These are phyloP conservation scores for Zonotrichia leucophrys DNA, from an alignment of 2,113 vertebrate genomes.

Conservation along the genomic window DNA sequence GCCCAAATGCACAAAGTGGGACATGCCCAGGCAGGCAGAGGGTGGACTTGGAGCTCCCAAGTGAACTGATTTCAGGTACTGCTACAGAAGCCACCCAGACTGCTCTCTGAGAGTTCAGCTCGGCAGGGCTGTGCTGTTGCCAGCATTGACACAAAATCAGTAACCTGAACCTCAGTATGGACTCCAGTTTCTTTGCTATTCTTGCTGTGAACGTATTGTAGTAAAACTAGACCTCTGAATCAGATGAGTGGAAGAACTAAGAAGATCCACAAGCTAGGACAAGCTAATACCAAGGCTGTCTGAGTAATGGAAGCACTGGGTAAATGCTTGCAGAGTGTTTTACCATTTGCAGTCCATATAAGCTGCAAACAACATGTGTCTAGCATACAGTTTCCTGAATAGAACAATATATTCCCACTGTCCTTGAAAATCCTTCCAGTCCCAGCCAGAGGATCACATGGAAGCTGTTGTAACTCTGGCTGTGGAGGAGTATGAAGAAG, in stretches of 20 bases:
- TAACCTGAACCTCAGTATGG: background rate
- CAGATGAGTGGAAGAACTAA: background rate
- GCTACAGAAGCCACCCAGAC: background rate
- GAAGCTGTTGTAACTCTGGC: too few species aligned
- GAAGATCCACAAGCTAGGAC: background rate
- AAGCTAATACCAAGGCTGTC: background rate
- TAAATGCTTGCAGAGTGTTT: background rate
- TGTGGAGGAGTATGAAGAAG: too few species aligned
- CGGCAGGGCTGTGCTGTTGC: background rate
- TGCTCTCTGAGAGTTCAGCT: background rate
- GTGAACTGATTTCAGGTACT: background rate
- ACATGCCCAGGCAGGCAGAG: fast-evolving
- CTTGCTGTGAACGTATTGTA: background rate
- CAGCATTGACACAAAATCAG: background rate
- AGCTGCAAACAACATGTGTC: background rate
- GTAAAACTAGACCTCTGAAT: background rate
- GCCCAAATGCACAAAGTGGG: background rate
- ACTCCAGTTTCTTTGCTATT: background rate
- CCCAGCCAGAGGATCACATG: too few species aligned
- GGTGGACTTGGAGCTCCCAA: background rate
- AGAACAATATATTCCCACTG: background rate
- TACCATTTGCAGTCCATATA: background rate
- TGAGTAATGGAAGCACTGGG: background rate
- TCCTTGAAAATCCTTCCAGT: constrained; percentile 1
- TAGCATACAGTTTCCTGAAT: background rate